phyloP scores from a whole-genome alignment of 2,797 vertebrate genomes.

The Acridotheres tristis region DNA sequence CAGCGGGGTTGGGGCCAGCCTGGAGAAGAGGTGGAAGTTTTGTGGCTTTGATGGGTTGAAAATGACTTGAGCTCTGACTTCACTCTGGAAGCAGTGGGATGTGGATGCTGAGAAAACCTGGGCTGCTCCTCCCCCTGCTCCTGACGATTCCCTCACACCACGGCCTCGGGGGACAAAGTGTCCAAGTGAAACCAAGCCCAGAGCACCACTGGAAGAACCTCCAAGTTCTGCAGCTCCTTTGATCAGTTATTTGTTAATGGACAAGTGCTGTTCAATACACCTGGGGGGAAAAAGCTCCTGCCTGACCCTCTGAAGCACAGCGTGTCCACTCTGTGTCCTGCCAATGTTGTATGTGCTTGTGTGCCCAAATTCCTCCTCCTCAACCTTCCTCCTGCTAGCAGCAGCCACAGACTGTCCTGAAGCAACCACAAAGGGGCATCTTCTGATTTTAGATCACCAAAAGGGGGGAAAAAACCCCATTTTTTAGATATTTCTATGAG shows the following conservation, averaged over 20 bases:
- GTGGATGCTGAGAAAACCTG: background rate
- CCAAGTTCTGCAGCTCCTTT: constrained; percentile 49
- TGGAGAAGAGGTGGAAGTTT: constrained; percentile 87
- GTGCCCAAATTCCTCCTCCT: constrained; percentile 29
- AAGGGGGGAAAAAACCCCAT: background rate
- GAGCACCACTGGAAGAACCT: constrained; percentile 40
- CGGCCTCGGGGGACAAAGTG: background rate
- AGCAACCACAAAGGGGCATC: background rate
- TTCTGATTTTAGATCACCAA: background rate
- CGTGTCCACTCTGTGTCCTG: constrained; percentile 30
- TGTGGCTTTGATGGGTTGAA: constrained; percentile 87
- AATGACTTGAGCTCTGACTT: constrained; percentile 74
- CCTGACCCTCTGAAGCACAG: constrained; percentile 51
- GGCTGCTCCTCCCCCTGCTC: background rate
- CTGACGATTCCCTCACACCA: background rate
- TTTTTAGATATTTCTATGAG: constrained; percentile 42
- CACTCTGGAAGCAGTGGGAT: background rate
- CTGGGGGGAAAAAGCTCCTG: constrained; percentile 36
- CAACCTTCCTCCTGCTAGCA: constrained; percentile 18
- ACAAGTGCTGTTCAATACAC: constrained; percentile 43
- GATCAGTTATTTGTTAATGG: constrained; percentile 37
- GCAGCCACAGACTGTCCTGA: background rate
- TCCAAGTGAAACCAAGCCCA: constrained; percentile 33
- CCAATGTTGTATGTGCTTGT: constrained; percentile 61
- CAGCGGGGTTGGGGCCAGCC: constrained; percentile 84